A percentile compares a stretch with the other conserved stretches of the same genome.
These are phyloP conservation scores for Lepetodrilus schrolli DNA, from an alignment of 2,888 invertebrate species.

Conservation along the genomic window DNA sequence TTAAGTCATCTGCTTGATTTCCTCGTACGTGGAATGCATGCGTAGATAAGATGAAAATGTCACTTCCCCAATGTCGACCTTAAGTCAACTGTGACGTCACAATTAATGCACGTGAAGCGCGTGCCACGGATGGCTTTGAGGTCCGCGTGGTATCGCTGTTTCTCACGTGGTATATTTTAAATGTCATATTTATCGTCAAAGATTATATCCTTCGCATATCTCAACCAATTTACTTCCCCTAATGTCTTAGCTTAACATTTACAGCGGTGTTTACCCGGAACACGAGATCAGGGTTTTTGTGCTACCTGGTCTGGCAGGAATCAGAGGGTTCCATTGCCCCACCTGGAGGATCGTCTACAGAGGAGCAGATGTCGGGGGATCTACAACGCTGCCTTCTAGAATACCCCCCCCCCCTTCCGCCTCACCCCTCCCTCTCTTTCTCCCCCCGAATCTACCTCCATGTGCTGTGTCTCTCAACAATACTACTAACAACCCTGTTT, in stretches of 20 bases:
- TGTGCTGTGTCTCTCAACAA: too few relatives aligned
- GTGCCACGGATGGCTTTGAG: not conserved
- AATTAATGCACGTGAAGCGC: not conserved
- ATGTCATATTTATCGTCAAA: constrained; percentile 18
- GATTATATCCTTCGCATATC: constrained; percentile 12
- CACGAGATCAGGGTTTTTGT: not conserved
- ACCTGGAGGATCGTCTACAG: too few relatives aligned
- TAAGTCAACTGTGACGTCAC: not conserved
- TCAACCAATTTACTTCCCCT: not conserved
- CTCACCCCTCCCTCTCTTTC: too few relatives aligned
- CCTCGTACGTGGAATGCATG: not conserved
- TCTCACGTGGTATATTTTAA: constrained; percentile 3
- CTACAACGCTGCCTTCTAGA: too few relatives aligned
- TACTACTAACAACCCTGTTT: too few relatives aligned
- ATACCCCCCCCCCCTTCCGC: too few relatives aligned
- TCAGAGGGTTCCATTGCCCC: too few relatives aligned
- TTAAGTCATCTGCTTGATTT: not conserved
- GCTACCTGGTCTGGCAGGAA: too few relatives aligned
- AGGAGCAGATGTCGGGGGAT: too few relatives aligned
- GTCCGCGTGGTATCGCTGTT: not conserved
- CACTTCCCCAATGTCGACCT: constrained; percentile 19
- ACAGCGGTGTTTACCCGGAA: not conserved
- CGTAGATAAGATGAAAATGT: constrained; percentile 11
- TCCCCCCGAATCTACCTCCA: too few relatives aligned
- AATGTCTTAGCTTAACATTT: constrained; percentile 12